Evolutionary conservation across 2,797 vertebrate genomes (phyloP), one percentile per base, ranked within the genome.

Genomic region (Macroramphosus scolopax): DNA sequence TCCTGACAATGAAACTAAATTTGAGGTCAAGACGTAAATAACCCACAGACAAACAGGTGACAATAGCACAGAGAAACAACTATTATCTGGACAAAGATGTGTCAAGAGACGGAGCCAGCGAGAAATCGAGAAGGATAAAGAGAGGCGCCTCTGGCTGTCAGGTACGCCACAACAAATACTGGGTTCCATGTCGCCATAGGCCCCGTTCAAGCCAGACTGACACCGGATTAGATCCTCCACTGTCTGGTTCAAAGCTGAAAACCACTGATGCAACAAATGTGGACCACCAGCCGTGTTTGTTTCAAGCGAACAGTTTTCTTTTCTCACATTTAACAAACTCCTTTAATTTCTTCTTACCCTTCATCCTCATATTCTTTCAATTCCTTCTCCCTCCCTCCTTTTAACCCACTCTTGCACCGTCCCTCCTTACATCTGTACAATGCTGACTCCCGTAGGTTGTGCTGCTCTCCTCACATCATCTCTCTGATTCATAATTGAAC

Each of bases 401-500:
- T 40, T 38, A 54, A 60, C 34, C 37, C 18, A n/a, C 42, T 53
- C 65, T 18, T 29, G 8, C 26, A 0, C 13, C 29, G 24, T 61
- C 52, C 42, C 36, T 61, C 58, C 41, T n/a, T n/a, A n/a, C n/a
- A n/a, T n/a, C n/a, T n/a, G 8, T 31, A 11, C 41, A 47, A 5
- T 45, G 39, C 36, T 37, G 35, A 39, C 52, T n/a, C 28, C 32
- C 59, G 83, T 80, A 56, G 80, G 80, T 76, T 44, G 48, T 14
- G 34, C 62, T 77, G 70, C 63, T 72, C 69, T 75, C 72, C 72
- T 80, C 77, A 72, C 73, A 78, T 58, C 57, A 0, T 67, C 62
- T 51, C 51, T 65, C 77, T 77, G 78, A 80, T 84, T 84, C 73
- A 83, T 84, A 84, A 86, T 86, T 84, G 84, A 84, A 63, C 68